These are phyloP conservation scores for Cheilosia grossa DNA, from an alignment of 2,888 invertebrate species.

Conservation along the genomic window DNA sequence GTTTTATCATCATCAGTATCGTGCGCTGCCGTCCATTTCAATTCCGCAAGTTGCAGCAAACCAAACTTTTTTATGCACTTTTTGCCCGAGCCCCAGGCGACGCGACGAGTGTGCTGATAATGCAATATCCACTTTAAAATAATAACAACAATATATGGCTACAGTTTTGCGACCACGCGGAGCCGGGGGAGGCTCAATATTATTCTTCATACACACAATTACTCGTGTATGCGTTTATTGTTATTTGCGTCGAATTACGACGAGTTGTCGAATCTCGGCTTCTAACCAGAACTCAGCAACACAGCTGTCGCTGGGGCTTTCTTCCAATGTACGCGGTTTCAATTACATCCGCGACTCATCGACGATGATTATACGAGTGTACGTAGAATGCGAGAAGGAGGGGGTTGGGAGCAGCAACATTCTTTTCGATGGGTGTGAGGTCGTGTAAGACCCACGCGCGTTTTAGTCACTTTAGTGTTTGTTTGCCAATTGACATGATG, in stretches of 20 bases:
- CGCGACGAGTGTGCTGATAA: conserved; percentile 32
- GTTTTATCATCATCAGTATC: conserved; percentile 54
- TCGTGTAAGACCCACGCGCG: conserved; percentile 43
- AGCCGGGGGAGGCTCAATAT: background rate
- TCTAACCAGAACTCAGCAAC: conserved; percentile 19
- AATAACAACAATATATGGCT: conserved; percentile 55
- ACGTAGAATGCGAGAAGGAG: background rate
- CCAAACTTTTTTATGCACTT: conserved; percentile 1
- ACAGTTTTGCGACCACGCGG: conserved; percentile 31
- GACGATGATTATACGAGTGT: conserved; percentile 26
- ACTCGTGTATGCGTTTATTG: conserved; percentile 41
- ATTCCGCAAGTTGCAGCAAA: conserved; percentile 36
- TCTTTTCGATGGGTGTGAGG: conserved; percentile 58
- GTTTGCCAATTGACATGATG: conserved; percentile 59
- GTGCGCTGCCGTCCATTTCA: conserved; percentile 62
- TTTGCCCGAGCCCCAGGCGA: background rate
- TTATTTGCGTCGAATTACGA: conserved; percentile 40
- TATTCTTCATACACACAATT: conserved; percentile 7
- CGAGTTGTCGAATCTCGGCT: conserved; percentile 52
- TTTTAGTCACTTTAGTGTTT: conserved; percentile 34
- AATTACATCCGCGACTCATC: conserved; percentile 51
- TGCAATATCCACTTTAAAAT: conserved; percentile 59
- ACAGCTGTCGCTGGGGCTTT: conserved; percentile 12
- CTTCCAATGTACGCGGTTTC: conserved; percentile 35
- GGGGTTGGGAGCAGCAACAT: background rate